These are phyloP conservation scores for Atta colombica DNA, from an alignment of 1,140 invertebrate species.

Conservation along the genomic window DNA sequence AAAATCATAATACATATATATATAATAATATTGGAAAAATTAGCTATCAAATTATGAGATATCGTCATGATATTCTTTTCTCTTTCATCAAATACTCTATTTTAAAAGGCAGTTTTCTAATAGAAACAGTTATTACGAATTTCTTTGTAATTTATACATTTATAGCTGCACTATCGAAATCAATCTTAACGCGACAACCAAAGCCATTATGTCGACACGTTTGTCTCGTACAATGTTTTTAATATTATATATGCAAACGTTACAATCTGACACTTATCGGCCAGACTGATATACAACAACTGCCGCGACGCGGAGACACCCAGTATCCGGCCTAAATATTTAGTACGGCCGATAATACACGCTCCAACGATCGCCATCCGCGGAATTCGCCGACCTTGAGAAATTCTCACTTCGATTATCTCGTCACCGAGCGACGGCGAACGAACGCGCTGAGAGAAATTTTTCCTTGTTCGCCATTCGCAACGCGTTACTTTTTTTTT, in stretches of 20 bases:
- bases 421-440: constrained; percentile 29
- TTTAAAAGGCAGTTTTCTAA: neutral
- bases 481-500: constrained; percentile 39
- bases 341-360: constrained; percentile 60
- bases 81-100: neutral
- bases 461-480: constrained; percentile 52
- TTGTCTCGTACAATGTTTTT: constrained; percentile 38
- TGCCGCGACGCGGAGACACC: constrained; percentile 70
- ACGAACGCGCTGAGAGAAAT: constrained; percentile 33
- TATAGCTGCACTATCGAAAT: neutral
- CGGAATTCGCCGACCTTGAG: constrained; percentile 63
- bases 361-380: constrained; percentile 55
- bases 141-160: neutral
- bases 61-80: neutral
- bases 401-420: constrained; percentile 44
- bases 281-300: constrained; percentile 42
- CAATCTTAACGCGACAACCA: neutral
- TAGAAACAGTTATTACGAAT: neutral
- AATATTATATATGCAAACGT: neutral
- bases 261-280: constrained; percentile 60
- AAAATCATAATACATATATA: neutral
- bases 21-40: neutral
- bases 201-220: constrained; percentile 14
- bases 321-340: constrained; percentile 71
- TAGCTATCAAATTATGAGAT: neutral